Evolutionary conservation across 2,797 vertebrate species (phyloP), one percentile per base, ranked within the genome.

Genomic region (Hyperoplus lanceolatus): DNA sequence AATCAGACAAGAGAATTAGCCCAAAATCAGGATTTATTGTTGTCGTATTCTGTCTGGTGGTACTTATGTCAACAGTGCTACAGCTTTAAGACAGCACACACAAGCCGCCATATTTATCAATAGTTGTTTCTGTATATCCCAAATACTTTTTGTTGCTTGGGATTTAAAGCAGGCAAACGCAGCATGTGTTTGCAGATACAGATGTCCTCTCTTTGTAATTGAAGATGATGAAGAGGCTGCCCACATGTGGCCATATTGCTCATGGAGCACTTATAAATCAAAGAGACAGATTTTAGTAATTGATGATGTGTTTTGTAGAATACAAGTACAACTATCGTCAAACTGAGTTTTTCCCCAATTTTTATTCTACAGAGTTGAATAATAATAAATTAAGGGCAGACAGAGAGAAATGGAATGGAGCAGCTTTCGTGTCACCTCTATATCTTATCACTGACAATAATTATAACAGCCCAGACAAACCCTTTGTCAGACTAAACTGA

Each of bases 181-280:
- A 77, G 77, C 61, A 70, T 86, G 77, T 79, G 68, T 85, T 79
- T 74, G 66, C 49, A 71, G 67, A 87, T 84, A 78, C 83, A 91
- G 67, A 89, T 87, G 86, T 80, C 73, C 62, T 73, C 67, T 75
- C 73, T 73, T 18, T 76, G 61, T 90, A 87, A 90, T 85, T 89
- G 83, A 89, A 88, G 77, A 83, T 90, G 82, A 93, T 85, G 77
- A 87, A 91, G 73, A 79, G 77, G 60, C 66, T 79, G 61, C 66
- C 81, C 68, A 71, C 70, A 64, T 74, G 80, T 79, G 68, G 69
- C 79, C 83, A 84, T 83, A 88, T 83, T 91, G 82, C 70, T 79
- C 57, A 66, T 61, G 73, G 70, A 62, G 77, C 72, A 80, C 76
- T 78, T 87, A 79, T 91, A 89, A 89, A 87, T 91, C 86, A 89